phyloP scores from a whole-genome alignment of 1,140 invertebrate species.

The Chionoecetes opilio region DNA sequence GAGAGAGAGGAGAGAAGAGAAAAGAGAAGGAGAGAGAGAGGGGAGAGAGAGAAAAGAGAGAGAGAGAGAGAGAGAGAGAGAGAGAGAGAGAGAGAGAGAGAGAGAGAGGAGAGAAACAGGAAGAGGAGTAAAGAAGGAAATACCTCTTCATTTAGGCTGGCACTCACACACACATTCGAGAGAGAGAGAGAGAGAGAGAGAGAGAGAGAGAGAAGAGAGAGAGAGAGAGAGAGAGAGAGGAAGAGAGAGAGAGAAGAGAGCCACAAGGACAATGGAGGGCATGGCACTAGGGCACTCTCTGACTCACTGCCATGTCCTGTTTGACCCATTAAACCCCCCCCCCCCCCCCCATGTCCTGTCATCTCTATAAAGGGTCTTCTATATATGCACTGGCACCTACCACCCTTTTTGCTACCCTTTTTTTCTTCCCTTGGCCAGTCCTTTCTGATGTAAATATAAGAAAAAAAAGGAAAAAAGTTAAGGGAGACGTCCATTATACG shows the following conservation, averaged over 20 bases:
- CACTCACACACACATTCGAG: no score
- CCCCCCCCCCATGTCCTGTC: not conserved
- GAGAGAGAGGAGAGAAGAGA: not conserved
- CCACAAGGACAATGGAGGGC: no score
- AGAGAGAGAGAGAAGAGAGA: not conserved
- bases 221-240: slow-evolving; percentile 21
- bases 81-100: not conserved
- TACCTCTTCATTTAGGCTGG: no score
- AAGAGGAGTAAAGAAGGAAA: not conserved
- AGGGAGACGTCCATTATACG: no score
- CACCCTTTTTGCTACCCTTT: no score
- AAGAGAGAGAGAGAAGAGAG: not conserved
- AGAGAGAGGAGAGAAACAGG: not conserved
- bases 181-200: not conserved
- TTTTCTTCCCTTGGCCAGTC: no score
- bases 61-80: not conserved
- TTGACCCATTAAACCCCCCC: not conserved
- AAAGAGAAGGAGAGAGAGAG: not conserved
- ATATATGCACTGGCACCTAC: no score
- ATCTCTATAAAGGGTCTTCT: no score
- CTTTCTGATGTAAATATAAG: no score
- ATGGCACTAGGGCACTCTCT: not conserved
- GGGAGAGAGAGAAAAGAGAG: not conserved
- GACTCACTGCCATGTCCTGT: not conserved
- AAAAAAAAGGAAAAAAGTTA: no score